A percentile compares a stretch with the other conserved stretches of the same genome.
phyloP scores from a whole-genome alignment of 2,888 invertebrate species.

The Diarsia brunnea region DNA sequence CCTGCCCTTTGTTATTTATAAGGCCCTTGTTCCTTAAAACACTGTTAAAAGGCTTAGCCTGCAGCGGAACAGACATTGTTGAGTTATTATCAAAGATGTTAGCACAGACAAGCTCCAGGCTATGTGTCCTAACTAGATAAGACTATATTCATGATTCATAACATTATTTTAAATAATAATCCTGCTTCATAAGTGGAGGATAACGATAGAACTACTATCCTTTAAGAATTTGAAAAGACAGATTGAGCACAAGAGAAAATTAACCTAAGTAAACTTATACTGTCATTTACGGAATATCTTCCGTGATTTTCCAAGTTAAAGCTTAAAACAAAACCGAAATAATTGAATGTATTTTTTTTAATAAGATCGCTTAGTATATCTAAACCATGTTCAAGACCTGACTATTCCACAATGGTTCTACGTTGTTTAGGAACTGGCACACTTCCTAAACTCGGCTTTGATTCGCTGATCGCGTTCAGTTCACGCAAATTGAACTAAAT shows the following conservation, averaged over 20 bases:
- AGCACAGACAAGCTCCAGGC: constrained; percentile 19
- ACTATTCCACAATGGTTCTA: not conserved
- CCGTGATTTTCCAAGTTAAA: too few relatives aligned
- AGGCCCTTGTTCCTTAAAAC: constrained; percentile 38
- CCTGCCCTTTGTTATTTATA: constrained; percentile 30
- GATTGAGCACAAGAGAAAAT: not conserved
- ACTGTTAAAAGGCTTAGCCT: constrained; percentile 24
- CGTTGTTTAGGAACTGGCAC: too few relatives aligned
- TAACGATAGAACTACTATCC: not conserved
- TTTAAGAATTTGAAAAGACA: not conserved
- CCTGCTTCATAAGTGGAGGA: not conserved
- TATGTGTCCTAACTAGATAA: constrained; percentile 32
- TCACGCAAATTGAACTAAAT: not conserved
- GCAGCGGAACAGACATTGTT: constrained; percentile 31
- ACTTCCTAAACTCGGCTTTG: not conserved
- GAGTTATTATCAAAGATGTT: constrained; percentile 22
- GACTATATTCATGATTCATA: constrained; percentile 28
- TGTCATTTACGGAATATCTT: too few relatives aligned
- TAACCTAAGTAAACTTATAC: too few relatives aligned
- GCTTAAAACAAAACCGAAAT: not conserved
- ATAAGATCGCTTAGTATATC: too few relatives aligned
- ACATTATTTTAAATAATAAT: constrained; percentile 1
- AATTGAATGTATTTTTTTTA: not conserved
- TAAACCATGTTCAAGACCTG: not conserved
- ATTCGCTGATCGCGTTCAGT: not conserved